phyloP scores from a whole-genome alignment of 2,888 invertebrate genomes.

The Aphidoletes aphidimyza region DNA sequence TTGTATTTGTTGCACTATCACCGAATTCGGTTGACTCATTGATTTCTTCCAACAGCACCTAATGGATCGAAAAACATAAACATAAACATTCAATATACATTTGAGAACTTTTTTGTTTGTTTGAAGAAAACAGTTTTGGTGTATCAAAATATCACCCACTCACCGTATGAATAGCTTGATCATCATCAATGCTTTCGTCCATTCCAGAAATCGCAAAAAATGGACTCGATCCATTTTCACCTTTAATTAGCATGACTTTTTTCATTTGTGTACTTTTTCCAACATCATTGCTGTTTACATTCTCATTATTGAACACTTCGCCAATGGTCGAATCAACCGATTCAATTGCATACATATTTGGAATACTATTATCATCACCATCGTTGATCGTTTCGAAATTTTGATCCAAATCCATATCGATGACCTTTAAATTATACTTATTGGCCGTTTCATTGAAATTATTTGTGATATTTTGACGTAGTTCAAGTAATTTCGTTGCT shows the following conservation, averaged over 20 bases:
- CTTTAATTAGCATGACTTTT: constrained; percentile 29
- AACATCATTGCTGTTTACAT: background rate
- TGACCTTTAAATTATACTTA: constrained; percentile 58
- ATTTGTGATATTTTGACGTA: constrained; percentile 69
- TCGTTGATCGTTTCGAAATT: background rate
- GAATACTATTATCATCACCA: background rate
- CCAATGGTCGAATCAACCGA: background rate
- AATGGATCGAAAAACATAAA: background rate
- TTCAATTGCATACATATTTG: constrained; percentile 53
- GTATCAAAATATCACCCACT: background rate
- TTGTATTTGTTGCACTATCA: constrained; percentile 29
- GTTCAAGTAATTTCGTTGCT: constrained; percentile 68
- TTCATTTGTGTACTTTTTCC: background rate
- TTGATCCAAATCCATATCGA: background rate
- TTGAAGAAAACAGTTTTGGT: no score
- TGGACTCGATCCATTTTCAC: background rate
- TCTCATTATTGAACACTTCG: constrained; percentile 4
- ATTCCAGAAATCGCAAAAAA: background rate
- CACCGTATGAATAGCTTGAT: background rate
- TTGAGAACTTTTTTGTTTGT: no score
- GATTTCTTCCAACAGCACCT: background rate
- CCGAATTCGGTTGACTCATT: background rate
- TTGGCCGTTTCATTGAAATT: constrained; percentile 68
- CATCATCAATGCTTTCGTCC: background rate
- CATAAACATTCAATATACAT: background rate